Evolutionary conservation across 2,888 invertebrate species (phyloP), one percentile per base, ranked within the genome.

Genomic region (Resseliella maxima): DNA sequence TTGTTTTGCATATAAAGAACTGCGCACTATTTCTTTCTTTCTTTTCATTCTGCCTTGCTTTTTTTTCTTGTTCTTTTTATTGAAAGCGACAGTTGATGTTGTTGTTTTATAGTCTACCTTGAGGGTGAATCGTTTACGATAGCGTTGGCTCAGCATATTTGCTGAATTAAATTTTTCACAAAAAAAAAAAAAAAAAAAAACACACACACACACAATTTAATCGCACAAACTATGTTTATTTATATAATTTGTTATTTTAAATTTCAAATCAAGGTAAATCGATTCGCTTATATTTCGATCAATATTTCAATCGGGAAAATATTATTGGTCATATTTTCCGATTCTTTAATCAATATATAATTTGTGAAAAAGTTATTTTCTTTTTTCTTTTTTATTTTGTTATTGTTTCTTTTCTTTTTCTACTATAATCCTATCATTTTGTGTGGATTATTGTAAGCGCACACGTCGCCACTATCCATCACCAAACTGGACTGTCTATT

Each of bases 401-500:
- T n/a, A n/a, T n/a, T n/a, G n/a, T n/a, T n/a, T n/a, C n/a, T n/a
- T n/a, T n/a, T n/a, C n/a, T 24, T 6, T n/a, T 59, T 59, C 24
- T 24, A 59, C 59, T 24, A 59, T 59, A 6, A 24, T n/a, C n/a
- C 59, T 24, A 59, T 72, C 35, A 72, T 72, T 27, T 72, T 15
- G 12, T 15, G 72, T 72, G 5, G 35, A 72, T 72, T 72, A 72
- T 72, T 15, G 31, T 35, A 35, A 35, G 31, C 35, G n/a, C 72
- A 41, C 41, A 41, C 6, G 3, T 72, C 2, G 24, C 5, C 31
- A 72, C 72, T 31, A 72, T 72, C 31, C 15, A 59, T n/a, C 35
- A 15, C n/a, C n/a, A n/a, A n/a, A 59, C 59, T 72, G 6, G 72
- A 72, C 31, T 72, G 72, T 72, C 72, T 31, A 72, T 72, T n/a